Conservation (phyloP, 1,140 invertebrate species). For the Melitaea cinxia region DNA sequence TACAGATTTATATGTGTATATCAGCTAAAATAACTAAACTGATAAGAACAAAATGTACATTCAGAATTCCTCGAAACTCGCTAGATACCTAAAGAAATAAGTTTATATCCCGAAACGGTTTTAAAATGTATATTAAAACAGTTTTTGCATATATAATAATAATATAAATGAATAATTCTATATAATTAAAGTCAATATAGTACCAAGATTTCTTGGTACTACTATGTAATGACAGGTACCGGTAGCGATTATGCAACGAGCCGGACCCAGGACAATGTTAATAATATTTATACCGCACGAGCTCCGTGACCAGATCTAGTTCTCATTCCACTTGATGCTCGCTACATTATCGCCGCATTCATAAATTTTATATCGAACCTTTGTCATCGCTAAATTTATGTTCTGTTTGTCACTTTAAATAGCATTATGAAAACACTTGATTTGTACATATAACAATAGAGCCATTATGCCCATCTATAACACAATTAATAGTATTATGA, state of each 20-base stretch:
- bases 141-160: conserved; percentile 49
- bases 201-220: conserved; percentile 56
- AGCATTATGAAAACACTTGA: background rate
- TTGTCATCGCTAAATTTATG: conserved; percentile 34
- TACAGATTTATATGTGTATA: conserved; percentile 4
- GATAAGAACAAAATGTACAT: conserved; percentile 13
- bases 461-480: too few species aligned
- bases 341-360: conserved; percentile 26
- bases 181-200: conserved; percentile 49
- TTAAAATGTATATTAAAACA: conserved; percentile 40
- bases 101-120: conserved; percentile 29
- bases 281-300: conserved; percentile 58
- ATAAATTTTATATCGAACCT: conserved; percentile 36
- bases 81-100: conserved; percentile 15
- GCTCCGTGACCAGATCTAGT: conserved; percentile 63
- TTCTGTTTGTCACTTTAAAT: conserved; percentile 17
- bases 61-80: conserved; percentile 11
- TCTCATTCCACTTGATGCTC: conserved; percentile 49
- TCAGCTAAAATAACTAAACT: conserved; percentile 10
- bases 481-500: too few species aligned
- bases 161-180: conserved; percentile 50
- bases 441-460: too few species aligned
- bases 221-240: conserved; percentile 55
- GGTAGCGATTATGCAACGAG: conserved; percentile 71
- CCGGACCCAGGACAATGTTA: conserved; percentile 72